Percentiles rank a stretch among this genome's conserved stretches.
phyloP scores from a whole-genome alignment of 1,140 invertebrate genomes.

The Helicoverpa zea region DNA sequence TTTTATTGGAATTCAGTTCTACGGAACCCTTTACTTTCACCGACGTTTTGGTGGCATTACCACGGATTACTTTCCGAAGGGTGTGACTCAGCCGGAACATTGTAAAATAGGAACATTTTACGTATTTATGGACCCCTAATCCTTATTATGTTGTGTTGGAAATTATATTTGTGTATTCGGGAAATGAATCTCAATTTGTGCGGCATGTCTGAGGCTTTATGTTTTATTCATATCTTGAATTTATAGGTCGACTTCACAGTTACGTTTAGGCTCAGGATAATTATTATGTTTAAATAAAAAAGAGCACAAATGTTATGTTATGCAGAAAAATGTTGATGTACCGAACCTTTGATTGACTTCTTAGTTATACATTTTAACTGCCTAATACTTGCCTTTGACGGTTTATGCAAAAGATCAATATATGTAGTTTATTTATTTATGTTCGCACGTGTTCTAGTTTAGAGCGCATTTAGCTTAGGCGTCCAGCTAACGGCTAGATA shows the following conservation, averaged over 20 bases:
- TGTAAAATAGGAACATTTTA: slow-evolving; percentile 47
- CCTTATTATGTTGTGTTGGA: slow-evolving; percentile 45
- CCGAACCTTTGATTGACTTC: not conserved
- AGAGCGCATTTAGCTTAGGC: not conserved
- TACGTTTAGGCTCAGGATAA: not conserved
- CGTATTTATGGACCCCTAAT: slow-evolving; percentile 48
- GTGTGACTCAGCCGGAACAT: slow-evolving; percentile 39
- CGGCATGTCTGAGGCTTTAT: not conserved
- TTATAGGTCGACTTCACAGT: not conserved
- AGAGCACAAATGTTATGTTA: no score
- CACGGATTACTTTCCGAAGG: slow-evolving; percentile 63
- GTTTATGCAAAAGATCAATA: not conserved
- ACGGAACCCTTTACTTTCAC: slow-evolving; percentile 75
- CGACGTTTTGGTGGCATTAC: slow-evolving; percentile 71
- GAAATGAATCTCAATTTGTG: slow-evolving; percentile 35
- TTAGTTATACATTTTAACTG: no score
- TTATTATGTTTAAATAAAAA: no score
- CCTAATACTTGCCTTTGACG: not conserved
- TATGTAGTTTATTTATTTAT: slow-evolving; percentile 3
- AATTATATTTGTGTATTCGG: slow-evolving; percentile 46
- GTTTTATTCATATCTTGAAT: slow-evolving; percentile 14
- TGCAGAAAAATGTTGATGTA: no score
- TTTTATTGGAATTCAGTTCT: slow-evolving; percentile 81
- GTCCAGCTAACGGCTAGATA: slow-evolving; percentile 13
- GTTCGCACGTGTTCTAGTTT: not conserved